A percentile compares a stretch with the other conserved stretches of the same genome.
Evolutionary conservation across 2,113 vertebrate species (phyloP).

Genomic region (Phylloscopus trochiloides): DNA sequence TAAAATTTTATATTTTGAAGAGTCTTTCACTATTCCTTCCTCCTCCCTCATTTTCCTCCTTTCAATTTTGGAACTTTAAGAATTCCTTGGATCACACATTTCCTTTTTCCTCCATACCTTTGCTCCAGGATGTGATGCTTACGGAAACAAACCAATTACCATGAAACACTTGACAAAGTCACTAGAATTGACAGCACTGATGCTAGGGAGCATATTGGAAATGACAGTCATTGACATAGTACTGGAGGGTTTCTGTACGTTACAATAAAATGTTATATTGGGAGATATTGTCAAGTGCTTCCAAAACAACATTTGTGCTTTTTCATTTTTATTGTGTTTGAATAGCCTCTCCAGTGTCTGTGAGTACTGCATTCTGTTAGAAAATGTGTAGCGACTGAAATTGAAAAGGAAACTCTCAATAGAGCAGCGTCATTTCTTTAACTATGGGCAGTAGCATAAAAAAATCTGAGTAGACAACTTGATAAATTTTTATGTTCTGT

Average conservation of each 20-base stretch:
- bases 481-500: not conserved
- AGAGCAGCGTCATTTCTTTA: not conserved
- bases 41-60: rapidly evolving
- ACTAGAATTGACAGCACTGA: not conserved
- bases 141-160: not conserved
- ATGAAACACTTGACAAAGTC: not conserved
- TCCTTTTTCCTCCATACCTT: not conserved
- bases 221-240: conserved; percentile 13
- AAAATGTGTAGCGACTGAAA: conserved; percentile 12
- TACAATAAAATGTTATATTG: conserved; percentile 14
- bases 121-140: not conserved
- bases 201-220: not conserved
- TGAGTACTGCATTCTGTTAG: not conserved
- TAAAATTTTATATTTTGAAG: not conserved
- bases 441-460: not conserved
- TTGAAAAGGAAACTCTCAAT: not conserved
- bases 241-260: not conserved
- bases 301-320: not conserved
- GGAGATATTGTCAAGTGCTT: conserved; percentile 23
- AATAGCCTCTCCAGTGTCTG: conserved; percentile 15
- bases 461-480: not conserved
- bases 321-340: conserved; percentile 45
- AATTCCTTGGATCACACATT: not conserved
- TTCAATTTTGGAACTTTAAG: not conserved
- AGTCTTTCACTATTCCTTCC: not conserved